Evolutionary conservation across 2,113 vertebrate genomes (phyloP), one percentile per base, ranked within the genome.

Genomic region (Willisornis vidua): DNA sequence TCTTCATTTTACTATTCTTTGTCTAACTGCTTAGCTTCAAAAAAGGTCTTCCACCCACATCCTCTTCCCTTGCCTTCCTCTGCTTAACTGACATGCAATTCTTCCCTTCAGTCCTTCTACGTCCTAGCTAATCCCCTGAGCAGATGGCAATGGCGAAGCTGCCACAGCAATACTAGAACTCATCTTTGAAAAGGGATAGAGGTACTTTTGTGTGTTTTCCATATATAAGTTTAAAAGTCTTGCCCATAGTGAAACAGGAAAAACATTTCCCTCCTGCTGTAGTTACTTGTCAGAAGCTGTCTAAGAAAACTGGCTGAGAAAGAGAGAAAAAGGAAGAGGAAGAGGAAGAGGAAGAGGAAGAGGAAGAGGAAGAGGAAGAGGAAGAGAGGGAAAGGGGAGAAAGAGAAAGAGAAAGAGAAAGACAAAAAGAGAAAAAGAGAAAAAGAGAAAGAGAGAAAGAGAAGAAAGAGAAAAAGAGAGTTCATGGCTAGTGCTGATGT

Each of bases 1-100:
- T 77, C 77, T 84, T 91, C 62, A 79, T 79, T 89, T 94, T 79
- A 79, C 37, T 93, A 31, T 45, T 91, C 35, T 82, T 93, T 87
- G 29, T 63, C 72, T 68, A 75, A 76, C 35, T 72, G 20, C 35
- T 59, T 75, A 71, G 74, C 39, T 93, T 85, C 29, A 82, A 85
- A 81, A 81, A n/a, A 59, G 19, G 24, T 58, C 52, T 91, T 82
- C 52, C 52, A 79, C 26, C 26, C 70, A 89, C 1, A 0, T 57
- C 33, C 22, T 94, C 26, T 89, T 79, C 70, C 28, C 10, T 75
- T 3, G 0, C 19, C 52, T 85, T 91, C 73, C 39, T 57, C 45
- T 62, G 45, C 71, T 65, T 62, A 73, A 88, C 43, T 74, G 19
- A 73, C 1, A 1, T 0, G 1, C 17, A 66, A 3, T 29, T 93